Evolutionary conservation across 2,797 vertebrate species (phyloP), one percentile per base, ranked within the genome.

Genomic region (Channallabes apus): DNA sequence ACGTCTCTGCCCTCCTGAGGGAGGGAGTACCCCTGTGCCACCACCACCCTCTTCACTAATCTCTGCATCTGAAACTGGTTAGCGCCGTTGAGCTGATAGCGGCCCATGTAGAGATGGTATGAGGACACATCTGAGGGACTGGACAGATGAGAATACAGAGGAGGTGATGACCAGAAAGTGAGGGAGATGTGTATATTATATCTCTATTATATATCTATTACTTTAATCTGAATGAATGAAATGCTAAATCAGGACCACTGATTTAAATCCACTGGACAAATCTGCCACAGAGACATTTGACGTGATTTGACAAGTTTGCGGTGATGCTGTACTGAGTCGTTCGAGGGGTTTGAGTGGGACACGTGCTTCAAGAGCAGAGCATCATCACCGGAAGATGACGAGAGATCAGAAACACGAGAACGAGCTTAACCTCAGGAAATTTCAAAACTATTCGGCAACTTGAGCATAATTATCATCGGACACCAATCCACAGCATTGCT

Each of bases 1-100:
- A 97, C 59, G 7, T 98, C 97, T 0, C 89, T 91, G 3, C 96
- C 96, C 1, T 73, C 87, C n/a, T 94, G 87, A 68, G 95, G 93
- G 0, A 94, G 91, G 0, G 15, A 80, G 82, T 96, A 98, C 27
- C 88, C 91, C 0, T 88, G 73, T 0, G 96, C 92, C 75, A 95
- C 83, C 67, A 95, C 87, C 1, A 97, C 89, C 0, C 11, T 83
- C 6, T n/a, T 90, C 80, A 97, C 92, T 0, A 0, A 1, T n/a
- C 85, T 89, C 0, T 5, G 0, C 0, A 86, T 11, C 65, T 95
- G 75, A 0, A 93, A 86, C 0, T 3, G 62, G 86, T 96, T 96
- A 0, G 79, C 0, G 29, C 84, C 88, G 35, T 94, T 91, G 78
- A 96, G 89, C 90, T 92, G 91, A 89, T 93, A 84, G 0, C 94